Evolutionary conservation across 2,888 invertebrate genomes (phyloP), one percentile per base, ranked within the genome.

Genomic region (Mayetiola destructor): DNA sequence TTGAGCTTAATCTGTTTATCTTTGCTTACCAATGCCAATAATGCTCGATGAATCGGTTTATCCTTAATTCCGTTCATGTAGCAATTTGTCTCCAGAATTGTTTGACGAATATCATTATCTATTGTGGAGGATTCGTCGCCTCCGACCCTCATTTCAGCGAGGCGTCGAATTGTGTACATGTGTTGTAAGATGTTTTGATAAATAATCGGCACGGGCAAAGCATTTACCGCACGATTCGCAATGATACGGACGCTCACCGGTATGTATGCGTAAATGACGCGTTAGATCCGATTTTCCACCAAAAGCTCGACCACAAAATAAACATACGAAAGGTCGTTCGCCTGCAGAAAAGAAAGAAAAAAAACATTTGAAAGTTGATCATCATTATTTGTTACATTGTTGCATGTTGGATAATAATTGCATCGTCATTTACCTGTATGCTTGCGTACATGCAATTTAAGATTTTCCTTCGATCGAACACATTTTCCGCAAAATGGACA

Each of bases 191-290:
- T 91, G 90, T 73, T 91, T 91, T 66, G 89, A 89, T 59, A 91
- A 80, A 68, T 91, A 91, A 70, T 91, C 90, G 57, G 90, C 90
- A 56, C 90, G 78, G 27, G 90, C 90, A 73, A 91, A 91, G 70
- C 89, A 89, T 73, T 90, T 90, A 62, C 89, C 90, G 72, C 90
- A 91, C 70, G 89, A 88, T 72, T 90, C 89, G 75, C 90, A 91
- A 70, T 89, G 89, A 72, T 90, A 91, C 32, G 90, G 90, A 60
- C 90, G 76, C 72, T 90, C 90, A 37, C 90, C 90, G 12, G 90
- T 90, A 70, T 90, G 90, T 62, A 90, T 90, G 62, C 90, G 80
- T 61, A 90, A 76, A 69, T 90, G 90, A 29, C 89, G 81, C 18
- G 89, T 90, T 64, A 90, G 74, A 68, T 90, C 89, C 67, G 88